A percentile compares a stretch with the other conserved stretches of the same genome.
These are phyloP conservation scores for Sitobion miscanthi DNA, from an alignment of 1,140 invertebrate species.

Conservation along the genomic window DNA sequence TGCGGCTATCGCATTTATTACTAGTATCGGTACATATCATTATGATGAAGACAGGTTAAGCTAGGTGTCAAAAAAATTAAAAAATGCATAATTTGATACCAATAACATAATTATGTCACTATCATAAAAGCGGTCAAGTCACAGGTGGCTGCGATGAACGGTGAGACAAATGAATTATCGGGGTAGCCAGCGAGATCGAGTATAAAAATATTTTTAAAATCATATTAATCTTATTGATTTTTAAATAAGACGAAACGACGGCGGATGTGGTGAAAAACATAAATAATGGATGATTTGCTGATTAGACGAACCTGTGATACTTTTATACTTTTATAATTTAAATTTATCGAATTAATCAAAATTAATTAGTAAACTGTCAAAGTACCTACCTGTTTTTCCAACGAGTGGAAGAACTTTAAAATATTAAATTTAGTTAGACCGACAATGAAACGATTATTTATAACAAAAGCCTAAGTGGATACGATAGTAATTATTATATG, in stretches of 20 bases:
- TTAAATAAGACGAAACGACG: background rate
- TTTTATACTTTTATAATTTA: background rate
- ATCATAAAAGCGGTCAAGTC: background rate
- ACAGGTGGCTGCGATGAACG: background rate
- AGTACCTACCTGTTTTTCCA: too few species aligned
- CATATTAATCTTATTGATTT: background rate
- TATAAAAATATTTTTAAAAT: background rate
- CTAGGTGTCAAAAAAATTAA: background rate
- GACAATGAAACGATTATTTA: background rate
- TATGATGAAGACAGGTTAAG: background rate
- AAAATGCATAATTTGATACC: background rate
- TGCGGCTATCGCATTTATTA: background rate
- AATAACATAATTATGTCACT: background rate
- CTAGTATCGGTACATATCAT: background rate
- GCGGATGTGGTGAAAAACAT: background rate
- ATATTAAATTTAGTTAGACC: background rate
- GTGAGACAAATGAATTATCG: too few species aligned
- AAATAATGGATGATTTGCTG: background rate
- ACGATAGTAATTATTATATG: background rate
- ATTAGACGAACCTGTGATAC: background rate
- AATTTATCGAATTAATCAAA: background rate
- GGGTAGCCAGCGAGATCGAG: background rate
- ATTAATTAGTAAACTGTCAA: too few species aligned
- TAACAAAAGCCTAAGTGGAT: background rate
- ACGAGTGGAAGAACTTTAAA: background rate